Conservation (phyloP, 2,113 vertebrate species). For the Pangasianodon hypophthalmus region DNA sequence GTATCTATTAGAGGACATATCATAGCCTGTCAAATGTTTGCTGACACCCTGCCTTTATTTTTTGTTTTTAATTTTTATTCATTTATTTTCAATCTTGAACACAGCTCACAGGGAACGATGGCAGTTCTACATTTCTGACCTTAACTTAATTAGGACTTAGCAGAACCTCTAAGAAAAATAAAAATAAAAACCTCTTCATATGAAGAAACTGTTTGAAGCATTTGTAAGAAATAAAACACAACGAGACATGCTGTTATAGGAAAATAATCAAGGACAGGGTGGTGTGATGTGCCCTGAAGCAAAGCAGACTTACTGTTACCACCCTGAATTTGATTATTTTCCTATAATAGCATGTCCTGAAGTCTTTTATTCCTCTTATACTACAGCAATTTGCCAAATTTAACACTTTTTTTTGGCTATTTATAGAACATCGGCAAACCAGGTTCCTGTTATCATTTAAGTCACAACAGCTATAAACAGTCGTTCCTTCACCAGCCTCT, state of each 20-base stretch:
- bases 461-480: background rate
- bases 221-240: background rate
- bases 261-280: background rate
- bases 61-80: background rate
- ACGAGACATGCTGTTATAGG: background rate
- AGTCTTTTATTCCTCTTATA: background rate
- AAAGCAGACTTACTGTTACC: background rate
- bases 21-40: background rate
- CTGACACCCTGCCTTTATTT: background rate
- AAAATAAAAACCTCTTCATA: background rate
- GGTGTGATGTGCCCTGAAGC: background rate
- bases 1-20: no score
- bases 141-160: background rate
- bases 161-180: background rate
- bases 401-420: background rate
- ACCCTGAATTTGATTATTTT: background rate
- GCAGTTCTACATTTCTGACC: background rate
- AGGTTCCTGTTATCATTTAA: background rate
- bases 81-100: background rate
- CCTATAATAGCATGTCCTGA: background rate
- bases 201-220: background rate
- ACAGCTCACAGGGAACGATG: background rate
- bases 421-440: background rate
- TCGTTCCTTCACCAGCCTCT: background rate
- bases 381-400: background rate